These are phyloP conservation scores for Sminthurinus aureus DNA, from an alignment of 2,888 invertebrate species.

Conservation along the genomic window DNA sequence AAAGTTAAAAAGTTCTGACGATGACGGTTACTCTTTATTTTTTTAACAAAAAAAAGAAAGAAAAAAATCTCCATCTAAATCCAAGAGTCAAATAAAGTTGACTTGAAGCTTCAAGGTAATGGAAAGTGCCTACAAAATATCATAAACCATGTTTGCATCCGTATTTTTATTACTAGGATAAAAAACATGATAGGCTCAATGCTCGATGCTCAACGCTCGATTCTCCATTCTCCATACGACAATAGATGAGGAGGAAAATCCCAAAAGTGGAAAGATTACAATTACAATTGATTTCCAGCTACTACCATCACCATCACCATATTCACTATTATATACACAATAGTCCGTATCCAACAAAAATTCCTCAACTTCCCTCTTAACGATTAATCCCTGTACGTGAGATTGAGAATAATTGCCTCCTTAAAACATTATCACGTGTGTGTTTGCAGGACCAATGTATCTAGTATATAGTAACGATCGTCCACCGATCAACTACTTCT, in stretches of 20 bases:
- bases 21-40: not conserved
- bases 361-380: not conserved
- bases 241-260: not conserved
- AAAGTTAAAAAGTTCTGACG: too few species aligned
- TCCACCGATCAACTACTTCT: too few species aligned
- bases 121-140: constrained; percentile 9
- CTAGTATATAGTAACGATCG: not conserved
- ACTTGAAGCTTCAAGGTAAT: not conserved
- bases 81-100: constrained; percentile 17
- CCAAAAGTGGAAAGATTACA: constrained; percentile 6
- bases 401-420: constrained; percentile 38
- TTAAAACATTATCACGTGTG: constrained; percentile 22
- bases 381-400: constrained; percentile 38
- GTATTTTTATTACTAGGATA: constrained; percentile 29
- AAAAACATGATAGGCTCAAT: not conserved
- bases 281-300: constrained; percentile 10
- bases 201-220: not conserved
- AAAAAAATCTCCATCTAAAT: not conserved
- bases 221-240: not conserved
- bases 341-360: not conserved
- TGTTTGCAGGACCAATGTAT: not conserved
- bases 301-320: not conserved
- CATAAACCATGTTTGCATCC: constrained; percentile 25
- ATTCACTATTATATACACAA: not conserved
- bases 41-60: not conserved